Conservation (phyloP, 2,113 vertebrate species). For the Scophthalmus maximus region DNA sequence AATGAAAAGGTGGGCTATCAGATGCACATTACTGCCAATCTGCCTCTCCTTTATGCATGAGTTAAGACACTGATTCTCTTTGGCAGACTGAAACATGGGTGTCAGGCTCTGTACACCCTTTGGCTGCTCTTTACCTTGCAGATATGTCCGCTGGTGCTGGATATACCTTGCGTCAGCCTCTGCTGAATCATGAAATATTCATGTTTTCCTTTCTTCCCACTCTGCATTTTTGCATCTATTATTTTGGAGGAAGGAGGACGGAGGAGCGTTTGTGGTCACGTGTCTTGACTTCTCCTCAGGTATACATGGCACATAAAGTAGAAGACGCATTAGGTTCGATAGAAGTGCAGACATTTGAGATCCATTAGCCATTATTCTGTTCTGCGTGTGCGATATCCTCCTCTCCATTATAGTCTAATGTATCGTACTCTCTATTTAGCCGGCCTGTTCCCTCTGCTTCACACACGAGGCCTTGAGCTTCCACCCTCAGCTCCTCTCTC, state of each 20-base stretch:
- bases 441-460: constrained; percentile 36
- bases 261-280: constrained; percentile 21
- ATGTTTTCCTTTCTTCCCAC: constrained; percentile 46
- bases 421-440: constrained; percentile 52
- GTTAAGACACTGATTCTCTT: constrained; percentile 55
- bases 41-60: constrained; percentile 64
- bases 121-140: constrained; percentile 53
- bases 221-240: constrained; percentile 60
- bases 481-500: constrained; percentile 20
- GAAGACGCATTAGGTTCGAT: constrained; percentile 53
- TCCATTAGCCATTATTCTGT: constrained; percentile 62
- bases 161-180: constrained; percentile 51
- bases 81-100: constrained; percentile 43
- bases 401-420: constrained; percentile 54
- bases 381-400: constrained; percentile 32
- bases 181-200: constrained; percentile 67
- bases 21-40: constrained; percentile 60
- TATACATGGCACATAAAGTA: constrained; percentile 19
- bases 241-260: constrained; percentile 29
- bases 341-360: constrained; percentile 56
- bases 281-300: constrained; percentile 35
- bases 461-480: constrained; percentile 47
- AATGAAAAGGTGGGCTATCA: constrained; percentile 59
- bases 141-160: constrained; percentile 57
- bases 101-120: constrained; percentile 53